Conservation (phyloP, 2,113 vertebrate genomes). For the Casuarius casuarius region DNA sequence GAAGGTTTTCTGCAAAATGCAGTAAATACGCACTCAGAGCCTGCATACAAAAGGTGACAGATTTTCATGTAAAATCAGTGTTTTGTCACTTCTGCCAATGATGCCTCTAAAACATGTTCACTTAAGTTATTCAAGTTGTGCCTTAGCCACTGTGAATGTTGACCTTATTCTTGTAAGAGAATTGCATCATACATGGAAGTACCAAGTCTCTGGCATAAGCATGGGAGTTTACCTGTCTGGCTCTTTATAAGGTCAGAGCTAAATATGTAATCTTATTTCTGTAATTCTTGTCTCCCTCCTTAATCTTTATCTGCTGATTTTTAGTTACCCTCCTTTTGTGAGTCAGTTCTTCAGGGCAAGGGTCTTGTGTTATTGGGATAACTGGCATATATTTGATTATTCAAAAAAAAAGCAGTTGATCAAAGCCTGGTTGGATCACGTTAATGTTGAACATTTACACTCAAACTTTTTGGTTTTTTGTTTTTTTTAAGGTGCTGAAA, state of each 20-base stretch:
- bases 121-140: background rate
- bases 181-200: background rate
- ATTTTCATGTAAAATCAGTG: background rate
- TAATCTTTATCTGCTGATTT: background rate
- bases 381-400: background rate
- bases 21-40: too few species aligned
- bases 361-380: background rate
- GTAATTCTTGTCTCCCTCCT: background rate
- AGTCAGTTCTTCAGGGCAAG: background rate
- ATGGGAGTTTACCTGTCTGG: background rate
- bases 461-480: background rate
- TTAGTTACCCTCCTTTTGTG: background rate
- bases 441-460: background rate
- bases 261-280: background rate
- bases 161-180: background rate
- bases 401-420: background rate
- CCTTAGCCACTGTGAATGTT: background rate
- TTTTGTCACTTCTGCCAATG: background rate
- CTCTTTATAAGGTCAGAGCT: background rate
- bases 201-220: background rate
- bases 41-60: background rate
- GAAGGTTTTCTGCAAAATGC: background rate
- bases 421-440: background rate
- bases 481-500: conserved; percentile 87
- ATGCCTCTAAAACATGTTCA: background rate